phyloP scores from a whole-genome alignment of 2,113 vertebrate species.

The Tragelaphus strepsiceros region DNA sequence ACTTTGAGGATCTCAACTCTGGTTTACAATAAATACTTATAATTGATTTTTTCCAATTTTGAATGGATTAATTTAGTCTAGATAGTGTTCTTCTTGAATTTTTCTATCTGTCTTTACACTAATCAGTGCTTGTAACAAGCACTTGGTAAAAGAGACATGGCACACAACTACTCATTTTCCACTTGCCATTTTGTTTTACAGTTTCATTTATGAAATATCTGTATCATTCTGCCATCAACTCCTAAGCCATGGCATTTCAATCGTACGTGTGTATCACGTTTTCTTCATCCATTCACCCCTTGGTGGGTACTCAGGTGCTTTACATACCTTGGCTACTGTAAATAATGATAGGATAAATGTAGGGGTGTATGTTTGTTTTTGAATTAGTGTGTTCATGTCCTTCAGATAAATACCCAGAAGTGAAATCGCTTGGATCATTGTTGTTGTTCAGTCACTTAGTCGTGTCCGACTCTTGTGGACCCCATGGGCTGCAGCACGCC shows the following conservation, averaged over 20 bases:
- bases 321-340: background rate
- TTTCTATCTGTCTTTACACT: background rate
- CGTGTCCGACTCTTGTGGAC: fast-evolving
- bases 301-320: background rate
- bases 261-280: background rate
- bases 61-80: background rate
- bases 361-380: background rate
- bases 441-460: background rate
- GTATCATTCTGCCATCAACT: background rate
- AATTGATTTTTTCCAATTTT: background rate
- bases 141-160: background rate
- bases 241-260: background rate
- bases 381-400: background rate
- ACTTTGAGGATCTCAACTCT: background rate
- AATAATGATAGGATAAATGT: background rate
- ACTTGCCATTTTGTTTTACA: background rate
- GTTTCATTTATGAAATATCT: background rate
- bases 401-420: background rate
- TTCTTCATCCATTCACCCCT: background rate
- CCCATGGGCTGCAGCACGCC: background rate
- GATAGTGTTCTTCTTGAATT: background rate
- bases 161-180: background rate
- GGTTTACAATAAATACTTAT: background rate
- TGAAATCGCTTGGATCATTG: background rate
- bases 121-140: background rate